Evolutionary conservation across 2,113 vertebrate genomes (phyloP), one percentile per base, ranked within the genome.

Genomic region (Calidris pygmaea): DNA sequence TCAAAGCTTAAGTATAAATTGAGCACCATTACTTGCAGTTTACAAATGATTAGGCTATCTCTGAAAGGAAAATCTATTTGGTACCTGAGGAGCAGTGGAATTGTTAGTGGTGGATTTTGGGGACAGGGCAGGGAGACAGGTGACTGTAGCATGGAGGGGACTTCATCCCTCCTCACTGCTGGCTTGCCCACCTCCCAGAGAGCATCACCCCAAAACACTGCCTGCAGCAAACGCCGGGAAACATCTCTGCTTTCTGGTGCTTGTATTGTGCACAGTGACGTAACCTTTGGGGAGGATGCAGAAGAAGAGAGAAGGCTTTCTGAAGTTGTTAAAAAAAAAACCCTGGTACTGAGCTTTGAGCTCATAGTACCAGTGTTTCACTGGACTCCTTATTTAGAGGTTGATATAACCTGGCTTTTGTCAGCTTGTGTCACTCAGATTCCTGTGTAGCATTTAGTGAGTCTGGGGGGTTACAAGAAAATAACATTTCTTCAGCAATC

Each of bases 281-380:
- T 43, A 65, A 73, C 10, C 12, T 45, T 52, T 2, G 1, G 1
- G 11, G 22, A 10, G 3, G 22, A 18, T 0, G 2, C n/a, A 65
- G 30, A 62, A 85, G 26, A 41, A 60, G 14, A 47, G 13, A 83
- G 39, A 65, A 60, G 37, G 26, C 32, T 76, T 93, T 41, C 37
- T 79, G 12, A 90, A 81, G 19, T 4, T 39, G 18, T 14, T 43
- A 66, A 18, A 23, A 35, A 34, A n/a, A 60, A 58, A 55, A 65
- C 60, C 48, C 24, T 74, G 17, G 35, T 81, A 60, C 3, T 35
- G 56, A 62, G 5, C 41, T 84, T 90, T 73, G 66, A 58, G 68
- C 37, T 91, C n/a, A 10, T 76, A 81, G 45, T 62, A 24, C 14
- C 7, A 6, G 7, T 62, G 16, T 84, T 77, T 92, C 35, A 34